Evolutionary conservation across 1,140 invertebrate species (phyloP).

Genomic region (Aphis craccivora): DNA sequence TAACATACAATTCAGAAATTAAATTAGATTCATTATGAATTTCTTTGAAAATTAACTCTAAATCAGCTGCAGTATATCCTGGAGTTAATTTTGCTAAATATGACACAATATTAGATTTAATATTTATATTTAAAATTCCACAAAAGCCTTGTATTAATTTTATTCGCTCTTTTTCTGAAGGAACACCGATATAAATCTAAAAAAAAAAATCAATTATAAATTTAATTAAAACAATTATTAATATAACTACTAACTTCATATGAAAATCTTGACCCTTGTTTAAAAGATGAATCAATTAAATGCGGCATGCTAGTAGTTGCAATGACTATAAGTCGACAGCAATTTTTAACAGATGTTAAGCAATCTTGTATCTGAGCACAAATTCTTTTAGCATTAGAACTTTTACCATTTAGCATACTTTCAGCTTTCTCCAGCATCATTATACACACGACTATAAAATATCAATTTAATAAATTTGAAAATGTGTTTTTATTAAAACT

Average conservation of each 20-base stretch:
- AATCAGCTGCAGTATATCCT: slow-evolving; percentile 68
- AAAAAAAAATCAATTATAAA: slow-evolving; percentile 61
- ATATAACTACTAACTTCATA: slow-evolving; percentile 61
- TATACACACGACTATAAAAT: slow-evolving; percentile 58
- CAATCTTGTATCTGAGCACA: slow-evolving; percentile 48
- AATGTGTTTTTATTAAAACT: slow-evolving; percentile 42
- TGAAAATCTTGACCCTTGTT: slow-evolving; percentile 64
- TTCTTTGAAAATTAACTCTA: slow-evolving; percentile 64
- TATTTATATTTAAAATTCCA: slow-evolving; percentile 52
- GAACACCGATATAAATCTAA: slow-evolving; percentile 75
- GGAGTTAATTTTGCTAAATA: slow-evolving; percentile 65
- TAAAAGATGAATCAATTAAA: slow-evolving; percentile 63
- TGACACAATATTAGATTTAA: slow-evolving; percentile 59
- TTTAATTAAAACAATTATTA: background rate
- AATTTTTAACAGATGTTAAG: slow-evolving; percentile 29
- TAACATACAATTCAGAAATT: slow-evolving; percentile 43
- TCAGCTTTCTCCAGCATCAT: slow-evolving; percentile 61
- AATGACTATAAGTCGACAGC: slow-evolving; percentile 62
- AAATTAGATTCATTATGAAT: slow-evolving; percentile 61
- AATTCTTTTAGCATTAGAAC: slow-evolving; percentile 44
- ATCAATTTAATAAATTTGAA: slow-evolving; percentile 23
- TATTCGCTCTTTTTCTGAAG: slow-evolving; percentile 71
- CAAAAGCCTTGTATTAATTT: slow-evolving; percentile 65
- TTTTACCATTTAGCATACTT: slow-evolving; percentile 44
- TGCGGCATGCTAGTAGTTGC: slow-evolving; percentile 64